Evolutionary conservation across 2,888 invertebrate genomes (phyloP).

Genomic region (Drosophila falleni): DNA sequence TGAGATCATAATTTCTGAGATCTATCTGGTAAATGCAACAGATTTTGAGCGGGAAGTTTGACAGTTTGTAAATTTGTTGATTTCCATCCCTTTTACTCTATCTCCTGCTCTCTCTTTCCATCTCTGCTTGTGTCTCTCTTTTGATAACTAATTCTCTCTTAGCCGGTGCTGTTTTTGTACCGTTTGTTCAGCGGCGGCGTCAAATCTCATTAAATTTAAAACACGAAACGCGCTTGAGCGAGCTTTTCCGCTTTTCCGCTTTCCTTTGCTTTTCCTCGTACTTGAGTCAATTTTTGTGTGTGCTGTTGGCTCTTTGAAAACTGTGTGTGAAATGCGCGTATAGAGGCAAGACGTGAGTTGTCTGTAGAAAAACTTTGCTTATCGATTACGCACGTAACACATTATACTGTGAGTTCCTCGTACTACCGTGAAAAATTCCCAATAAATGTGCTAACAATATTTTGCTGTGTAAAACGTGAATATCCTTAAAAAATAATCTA

Average conservation of each 20-base stretch:
- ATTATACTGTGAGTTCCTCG: slow-evolving; percentile 18
- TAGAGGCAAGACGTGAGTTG: slow-evolving; percentile 72
- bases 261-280: slow-evolving; percentile 54
- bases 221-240: slow-evolving; percentile 74
- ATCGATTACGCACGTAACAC: slow-evolving; percentile 79
- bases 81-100: neutral
- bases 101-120: slow-evolving; percentile 19
- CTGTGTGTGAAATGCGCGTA: slow-evolving; percentile 72
- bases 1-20: no score
- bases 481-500: neutral
- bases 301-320: slow-evolving; percentile 49
- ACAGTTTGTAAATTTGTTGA: slow-evolving; percentile 3
- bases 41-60: slow-evolving; percentile 33
- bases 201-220: slow-evolving; percentile 70
- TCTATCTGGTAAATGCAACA: neutral
- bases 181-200: slow-evolving; percentile 52
- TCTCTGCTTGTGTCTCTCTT: slow-evolving; percentile 31
- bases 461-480: slow-evolving; percentile 33
- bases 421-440: slow-evolving; percentile 17
- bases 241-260: slow-evolving; percentile 78
- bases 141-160: slow-evolving; percentile 27
- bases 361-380: slow-evolving; percentile 67
- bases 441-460: slow-evolving; percentile 40
- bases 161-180: slow-evolving; percentile 38
- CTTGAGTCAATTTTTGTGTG: slow-evolving; percentile 59